phyloP scores from a whole-genome alignment of 1,140 invertebrate species.

The Drosophila leontia region DNA sequence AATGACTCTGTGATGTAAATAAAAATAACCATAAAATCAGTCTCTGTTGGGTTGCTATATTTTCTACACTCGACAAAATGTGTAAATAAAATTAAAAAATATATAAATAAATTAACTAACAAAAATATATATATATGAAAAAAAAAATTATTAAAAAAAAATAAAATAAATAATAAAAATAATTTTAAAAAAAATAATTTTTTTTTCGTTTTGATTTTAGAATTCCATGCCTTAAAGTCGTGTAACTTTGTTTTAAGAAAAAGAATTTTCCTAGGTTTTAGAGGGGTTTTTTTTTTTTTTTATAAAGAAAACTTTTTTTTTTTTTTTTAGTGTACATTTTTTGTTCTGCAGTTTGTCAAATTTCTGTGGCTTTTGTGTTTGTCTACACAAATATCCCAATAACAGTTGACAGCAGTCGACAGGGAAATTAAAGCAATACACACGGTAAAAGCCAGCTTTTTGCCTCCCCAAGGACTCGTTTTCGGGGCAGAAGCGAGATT shows the following conservation, averaged over 20 bases:
- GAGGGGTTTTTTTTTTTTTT: not conserved
- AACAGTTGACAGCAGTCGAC: constrained; percentile 23
- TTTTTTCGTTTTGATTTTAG: too few species aligned
- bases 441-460: constrained; percentile 1
- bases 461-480: constrained; percentile 15
- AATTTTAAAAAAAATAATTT: too few species aligned
- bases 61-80: too few species aligned
- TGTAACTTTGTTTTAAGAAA: too few species aligned
- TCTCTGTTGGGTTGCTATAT: not conserved
- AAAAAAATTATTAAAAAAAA: too few species aligned
- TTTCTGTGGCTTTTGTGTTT: constrained; percentile 33
- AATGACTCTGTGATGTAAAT: constrained; percentile 36
- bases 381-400: not conserved
- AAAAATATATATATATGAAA: too few species aligned
- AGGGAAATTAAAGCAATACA: constrained; percentile 11
- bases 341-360: constrained; percentile 31
- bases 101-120: too few species aligned
- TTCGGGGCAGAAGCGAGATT: not conserved
- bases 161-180: too few species aligned
- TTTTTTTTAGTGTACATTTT: not conserved
- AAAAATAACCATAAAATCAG: constrained; percentile 31
- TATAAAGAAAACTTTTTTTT: not conserved
- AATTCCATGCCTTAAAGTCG: too few species aligned
- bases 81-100: too few species aligned
- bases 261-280: too few species aligned